Percentiles rank a stretch among this genome's conserved stretches.
Evolutionary conservation across 2,113 vertebrate species (phyloP).

Genomic region (Haemorhous mexicanus): DNA sequence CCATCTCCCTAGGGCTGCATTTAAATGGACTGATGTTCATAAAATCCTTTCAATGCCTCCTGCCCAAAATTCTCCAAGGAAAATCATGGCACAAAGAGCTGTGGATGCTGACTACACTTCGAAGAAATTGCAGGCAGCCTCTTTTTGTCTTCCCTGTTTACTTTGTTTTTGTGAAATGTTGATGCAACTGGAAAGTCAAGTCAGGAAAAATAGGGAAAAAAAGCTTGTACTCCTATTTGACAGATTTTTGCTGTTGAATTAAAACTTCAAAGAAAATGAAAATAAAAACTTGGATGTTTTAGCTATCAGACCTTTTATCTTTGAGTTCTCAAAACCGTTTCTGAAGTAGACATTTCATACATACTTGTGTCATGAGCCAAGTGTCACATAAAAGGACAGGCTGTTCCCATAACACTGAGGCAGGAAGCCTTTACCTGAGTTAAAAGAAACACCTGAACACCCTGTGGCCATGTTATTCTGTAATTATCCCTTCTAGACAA

Average conservation of each 20-base stretch:
- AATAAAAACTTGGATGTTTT: neutral
- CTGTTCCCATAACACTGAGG: neutral
- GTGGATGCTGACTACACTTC: neutral
- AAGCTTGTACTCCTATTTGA: neutral
- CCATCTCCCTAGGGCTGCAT: neutral
- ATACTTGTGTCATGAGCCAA: neutral
- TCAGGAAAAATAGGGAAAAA: neutral
- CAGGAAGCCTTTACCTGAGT: neutral
- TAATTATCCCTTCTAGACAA: neutral
- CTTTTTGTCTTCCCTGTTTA: neutral
- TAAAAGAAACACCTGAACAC: constrained; percentile 12
- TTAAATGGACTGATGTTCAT: constrained; percentile 6
- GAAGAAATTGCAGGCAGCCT: neutral
- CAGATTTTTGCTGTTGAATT: neutral
- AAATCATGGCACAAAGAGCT: neutral
- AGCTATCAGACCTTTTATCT: neutral
- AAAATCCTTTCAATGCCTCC: neutral
- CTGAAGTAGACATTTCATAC: neutral
- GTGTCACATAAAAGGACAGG: neutral
- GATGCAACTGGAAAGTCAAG: neutral
- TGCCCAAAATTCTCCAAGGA: neutral
- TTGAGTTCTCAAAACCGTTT: neutral
- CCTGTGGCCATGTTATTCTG: neutral
- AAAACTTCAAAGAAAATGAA: neutral
- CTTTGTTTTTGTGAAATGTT: neutral